These are phyloP conservation scores for Notothenia rossii DNA, from an alignment of 2,113 vertebrate species.

Conservation along the genomic window DNA sequence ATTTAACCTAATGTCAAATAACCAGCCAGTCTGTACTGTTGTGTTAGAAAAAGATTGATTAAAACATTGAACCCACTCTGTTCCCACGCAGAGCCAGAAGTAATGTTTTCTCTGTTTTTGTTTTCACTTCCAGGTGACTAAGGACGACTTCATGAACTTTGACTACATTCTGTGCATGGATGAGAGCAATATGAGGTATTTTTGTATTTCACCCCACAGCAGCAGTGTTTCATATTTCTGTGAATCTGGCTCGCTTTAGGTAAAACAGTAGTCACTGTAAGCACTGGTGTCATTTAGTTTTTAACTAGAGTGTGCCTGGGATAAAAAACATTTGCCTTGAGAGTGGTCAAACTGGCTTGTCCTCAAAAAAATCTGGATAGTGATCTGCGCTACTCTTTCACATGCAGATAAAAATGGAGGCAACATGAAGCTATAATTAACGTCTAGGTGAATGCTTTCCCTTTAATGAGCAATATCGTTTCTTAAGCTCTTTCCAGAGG, in stretches of 20 bases:
- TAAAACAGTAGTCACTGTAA: not conserved
- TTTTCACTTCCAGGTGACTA: constrained; percentile 88
- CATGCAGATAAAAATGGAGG: constrained; percentile 7
- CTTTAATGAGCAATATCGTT: constrained; percentile 77
- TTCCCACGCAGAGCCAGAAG: constrained; percentile 35
- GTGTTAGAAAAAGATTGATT: not conserved
- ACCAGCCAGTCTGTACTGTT: not conserved
- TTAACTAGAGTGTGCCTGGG: not conserved
- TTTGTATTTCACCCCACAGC: constrained; percentile 15
- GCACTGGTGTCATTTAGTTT: constrained; percentile 11
- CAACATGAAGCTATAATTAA: constrained; percentile 54
- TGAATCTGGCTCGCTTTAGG: not conserved
- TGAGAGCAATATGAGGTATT: constrained; percentile 94
- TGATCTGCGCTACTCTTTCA: constrained; percentile 14
- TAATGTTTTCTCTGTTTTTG: constrained; percentile 48
- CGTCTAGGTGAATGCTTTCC: constrained; percentile 62
- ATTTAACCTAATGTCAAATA: not conserved
- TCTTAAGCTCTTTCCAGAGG: constrained; percentile 78
- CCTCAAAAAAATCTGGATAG: not conserved
- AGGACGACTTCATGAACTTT: constrained; percentile 92
- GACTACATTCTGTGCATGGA: constrained; percentile 98
- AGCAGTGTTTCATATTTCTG: constrained; percentile 5
- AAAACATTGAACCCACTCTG: not conserved
- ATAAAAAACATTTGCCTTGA: not conserved
- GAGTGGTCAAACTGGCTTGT: constrained; percentile 8